Evolutionary conservation across 2,888 invertebrate genomes (phyloP).

Genomic region (Erynnis tages): DNA sequence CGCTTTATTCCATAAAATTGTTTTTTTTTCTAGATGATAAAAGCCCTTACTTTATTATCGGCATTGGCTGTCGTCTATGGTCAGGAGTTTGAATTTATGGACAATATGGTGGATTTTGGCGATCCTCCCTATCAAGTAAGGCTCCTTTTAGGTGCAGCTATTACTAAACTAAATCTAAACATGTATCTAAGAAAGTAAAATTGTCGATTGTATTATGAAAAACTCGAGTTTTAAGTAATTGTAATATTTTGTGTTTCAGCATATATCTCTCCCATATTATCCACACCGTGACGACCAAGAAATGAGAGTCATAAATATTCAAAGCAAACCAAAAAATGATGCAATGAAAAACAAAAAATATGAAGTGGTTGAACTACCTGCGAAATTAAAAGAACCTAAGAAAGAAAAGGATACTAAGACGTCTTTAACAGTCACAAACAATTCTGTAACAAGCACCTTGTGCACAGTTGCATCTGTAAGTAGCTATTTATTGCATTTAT

Average conservation of each 20-base stretch:
- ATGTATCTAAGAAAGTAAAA: neutral
- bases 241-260: slow-evolving; percentile 33
- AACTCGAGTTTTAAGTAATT: too few species aligned
- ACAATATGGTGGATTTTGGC: slow-evolving; percentile 43
- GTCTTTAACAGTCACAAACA: neutral
- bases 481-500: too few species aligned
- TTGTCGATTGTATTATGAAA: neutral
- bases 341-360: neutral
- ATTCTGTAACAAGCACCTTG: slow-evolving; percentile 3
- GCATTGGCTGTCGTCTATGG: slow-evolving; percentile 33
- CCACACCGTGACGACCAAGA: slow-evolving; percentile 31
- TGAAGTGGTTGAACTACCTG: slow-evolving; percentile 3
- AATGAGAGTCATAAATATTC: slow-evolving; percentile 11
- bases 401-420: neutral
- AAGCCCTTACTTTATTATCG: slow-evolving; percentile 28
- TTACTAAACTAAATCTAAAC: too few species aligned
- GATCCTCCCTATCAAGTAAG: slow-evolving; percentile 37
- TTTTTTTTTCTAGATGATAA: slow-evolving; percentile 37
- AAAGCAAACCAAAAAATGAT: neutral
- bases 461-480: slow-evolving; percentile 26
- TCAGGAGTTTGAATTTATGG: slow-evolving; percentile 34
- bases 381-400: neutral
- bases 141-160: too few species aligned
- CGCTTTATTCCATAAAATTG: neutral
- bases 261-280: slow-evolving; percentile 34